phyloP scores from a whole-genome alignment of 2,113 vertebrate species.

The Neolamprologus cancellatus region DNA sequence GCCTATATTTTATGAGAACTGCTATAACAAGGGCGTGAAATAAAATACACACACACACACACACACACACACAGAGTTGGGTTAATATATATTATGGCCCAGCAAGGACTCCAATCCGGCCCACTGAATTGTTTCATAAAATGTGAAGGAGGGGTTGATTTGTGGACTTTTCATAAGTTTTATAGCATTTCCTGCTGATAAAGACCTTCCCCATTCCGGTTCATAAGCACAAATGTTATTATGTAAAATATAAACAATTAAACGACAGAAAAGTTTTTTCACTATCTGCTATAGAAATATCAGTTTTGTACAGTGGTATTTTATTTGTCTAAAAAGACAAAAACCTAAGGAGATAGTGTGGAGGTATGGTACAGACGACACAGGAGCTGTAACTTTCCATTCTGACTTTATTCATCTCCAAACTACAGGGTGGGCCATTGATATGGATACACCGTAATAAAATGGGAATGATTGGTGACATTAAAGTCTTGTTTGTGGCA shows the following conservation, averaged over 20 bases:
- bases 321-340: too few relatives aligned
- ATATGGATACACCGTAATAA: not conserved
- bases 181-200: not conserved
- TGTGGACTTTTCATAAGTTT: not conserved
- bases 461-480: fast-evolving
- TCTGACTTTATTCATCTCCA: not conserved
- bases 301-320: not conserved
- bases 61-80: not conserved
- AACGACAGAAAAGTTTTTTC: not conserved
- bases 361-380: too few relatives aligned
- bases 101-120: not conserved
- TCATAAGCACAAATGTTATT: not conserved
- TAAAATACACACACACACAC: not conserved
- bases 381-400: too few relatives aligned
- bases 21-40: not conserved
- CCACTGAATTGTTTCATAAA: not conserved
- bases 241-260: not conserved
- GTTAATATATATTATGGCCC: not conserved
- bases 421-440: not conserved
- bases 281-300: not conserved
- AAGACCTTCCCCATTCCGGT: fast-evolving
- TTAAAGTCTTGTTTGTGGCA: not conserved
- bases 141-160: not conserved
- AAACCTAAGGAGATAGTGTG: too few relatives aligned
- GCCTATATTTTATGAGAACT: not conserved